Conservation (phyloP, 2,797 vertebrate genomes). For the Channallabes apus region DNA sequence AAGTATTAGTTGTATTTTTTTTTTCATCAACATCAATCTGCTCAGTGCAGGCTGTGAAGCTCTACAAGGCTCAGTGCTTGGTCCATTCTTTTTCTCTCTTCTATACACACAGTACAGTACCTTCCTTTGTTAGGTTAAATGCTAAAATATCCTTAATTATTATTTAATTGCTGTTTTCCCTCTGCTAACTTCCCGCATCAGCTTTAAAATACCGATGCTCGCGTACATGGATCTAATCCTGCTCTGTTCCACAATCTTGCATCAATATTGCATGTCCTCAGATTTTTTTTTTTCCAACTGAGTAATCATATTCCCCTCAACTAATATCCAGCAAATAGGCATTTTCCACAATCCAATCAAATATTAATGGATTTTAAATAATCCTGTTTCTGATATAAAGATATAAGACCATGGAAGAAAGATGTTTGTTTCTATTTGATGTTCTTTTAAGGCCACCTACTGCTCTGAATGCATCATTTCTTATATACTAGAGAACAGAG, state of each 20-base stretch:
- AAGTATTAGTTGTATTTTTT: not conserved
- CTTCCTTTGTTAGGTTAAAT: not conserved
- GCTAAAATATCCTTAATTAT: not conserved
- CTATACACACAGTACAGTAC: no score
- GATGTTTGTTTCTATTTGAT: not conserved
- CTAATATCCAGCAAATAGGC: not conserved
- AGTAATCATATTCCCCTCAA: not conserved
- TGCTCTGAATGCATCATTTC: slow-evolving; percentile 7
- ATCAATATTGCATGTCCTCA: not conserved
- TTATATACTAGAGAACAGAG: slow-evolving; percentile 2
- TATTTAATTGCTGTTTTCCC: not conserved
- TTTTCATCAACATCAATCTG: not conserved
- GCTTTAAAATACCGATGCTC: not conserved
- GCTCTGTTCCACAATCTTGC: not conserved
- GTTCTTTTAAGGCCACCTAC: slow-evolving; percentile 1
- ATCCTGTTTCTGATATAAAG: not conserved
- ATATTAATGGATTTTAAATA: not conserved
- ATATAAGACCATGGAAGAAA: not conserved
- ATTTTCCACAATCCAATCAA: slow-evolving; percentile 2
- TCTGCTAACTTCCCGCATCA: not conserved
- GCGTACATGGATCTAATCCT: not conserved
- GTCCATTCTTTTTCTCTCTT: not conserved
- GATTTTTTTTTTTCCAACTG: not conserved
- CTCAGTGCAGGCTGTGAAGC: not conserved
- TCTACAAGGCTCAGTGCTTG: not conserved